A percentile compares a stretch with the other conserved stretches of the same genome.
phyloP scores from a whole-genome alignment of 2,113 vertebrate genomes.

The Macaca fascicularis region DNA sequence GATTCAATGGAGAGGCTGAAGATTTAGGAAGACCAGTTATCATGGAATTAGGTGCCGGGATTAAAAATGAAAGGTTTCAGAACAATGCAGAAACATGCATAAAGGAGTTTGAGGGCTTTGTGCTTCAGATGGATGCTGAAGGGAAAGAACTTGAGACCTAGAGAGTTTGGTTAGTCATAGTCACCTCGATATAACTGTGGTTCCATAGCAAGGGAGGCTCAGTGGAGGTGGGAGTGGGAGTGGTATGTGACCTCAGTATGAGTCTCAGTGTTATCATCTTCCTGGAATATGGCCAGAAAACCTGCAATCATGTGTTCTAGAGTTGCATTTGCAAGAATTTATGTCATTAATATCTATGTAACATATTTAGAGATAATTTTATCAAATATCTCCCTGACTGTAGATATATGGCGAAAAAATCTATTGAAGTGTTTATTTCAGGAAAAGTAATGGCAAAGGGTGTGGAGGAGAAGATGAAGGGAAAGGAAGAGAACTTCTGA shows the following conservation, averaged over 20 bases:
- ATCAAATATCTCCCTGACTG: neutral
- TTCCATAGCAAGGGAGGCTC: neutral
- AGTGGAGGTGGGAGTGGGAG: rapidly evolving
- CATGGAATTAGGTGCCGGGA: neutral
- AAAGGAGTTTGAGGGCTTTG: neutral
- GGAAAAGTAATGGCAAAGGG: neutral
- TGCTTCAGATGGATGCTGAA: neutral
- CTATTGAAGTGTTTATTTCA: neutral
- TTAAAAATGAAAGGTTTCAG: neutral
- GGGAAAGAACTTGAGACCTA: neutral
- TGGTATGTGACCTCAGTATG: neutral
- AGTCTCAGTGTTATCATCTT: neutral
- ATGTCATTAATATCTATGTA: neutral
- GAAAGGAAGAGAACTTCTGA: neutral
- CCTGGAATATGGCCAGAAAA: neutral
- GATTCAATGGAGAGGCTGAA: neutral
- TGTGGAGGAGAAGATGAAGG: neutral
- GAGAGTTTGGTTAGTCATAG: neutral
- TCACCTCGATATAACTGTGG: neutral
- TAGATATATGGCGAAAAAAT: neutral
- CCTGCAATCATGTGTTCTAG: neutral
- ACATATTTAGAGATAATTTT: neutral
- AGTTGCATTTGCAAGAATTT: neutral
- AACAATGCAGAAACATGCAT: neutral
- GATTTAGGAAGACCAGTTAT: neutral